A percentile compares a stretch with the other conserved stretches of the same genome.
Evolutionary conservation across 2,797 vertebrate genomes (phyloP).

Genomic region (Threskiornis aethiopicus): DNA sequence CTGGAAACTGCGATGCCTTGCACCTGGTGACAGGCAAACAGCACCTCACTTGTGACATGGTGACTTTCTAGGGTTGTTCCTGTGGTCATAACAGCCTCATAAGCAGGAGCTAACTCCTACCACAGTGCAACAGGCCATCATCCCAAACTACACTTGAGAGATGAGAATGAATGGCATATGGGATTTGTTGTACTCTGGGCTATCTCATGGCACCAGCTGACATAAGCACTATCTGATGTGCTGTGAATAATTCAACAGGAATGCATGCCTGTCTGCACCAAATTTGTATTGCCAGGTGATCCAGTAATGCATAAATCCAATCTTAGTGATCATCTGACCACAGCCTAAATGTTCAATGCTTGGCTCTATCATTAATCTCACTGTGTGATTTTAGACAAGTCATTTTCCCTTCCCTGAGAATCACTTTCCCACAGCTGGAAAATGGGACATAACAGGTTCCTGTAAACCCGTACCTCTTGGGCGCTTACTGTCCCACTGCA

Average conservation of each 20-base stretch:
- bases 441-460: not conserved
- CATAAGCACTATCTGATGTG: not conserved
- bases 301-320: conserved; percentile 22
- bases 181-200: not conserved
- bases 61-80: not conserved
- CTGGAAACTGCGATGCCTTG: not conserved
- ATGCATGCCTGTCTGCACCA: not conserved
- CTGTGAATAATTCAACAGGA: conserved; percentile 25
- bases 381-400: conserved; percentile 22
- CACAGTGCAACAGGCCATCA: not conserved
- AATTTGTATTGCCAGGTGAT: conserved; percentile 32
- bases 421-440: conserved; percentile 17
- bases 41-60: not conserved
- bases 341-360: not conserved
- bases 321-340: conserved; percentile 33
- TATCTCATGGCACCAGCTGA: not conserved
- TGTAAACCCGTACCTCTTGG: not conserved
- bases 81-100: not conserved
- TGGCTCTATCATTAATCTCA: conserved; percentile 20
- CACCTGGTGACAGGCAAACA: not conserved
- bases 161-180: not conserved
- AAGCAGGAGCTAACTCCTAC: not conserved
- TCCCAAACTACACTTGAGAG: not conserved
- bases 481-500: not conserved
- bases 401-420: conserved; percentile 35